Evolutionary conservation across 2,797 vertebrate species (phyloP), one percentile per base, ranked within the genome.

Genomic region (Cottoperca gobio): DNA sequence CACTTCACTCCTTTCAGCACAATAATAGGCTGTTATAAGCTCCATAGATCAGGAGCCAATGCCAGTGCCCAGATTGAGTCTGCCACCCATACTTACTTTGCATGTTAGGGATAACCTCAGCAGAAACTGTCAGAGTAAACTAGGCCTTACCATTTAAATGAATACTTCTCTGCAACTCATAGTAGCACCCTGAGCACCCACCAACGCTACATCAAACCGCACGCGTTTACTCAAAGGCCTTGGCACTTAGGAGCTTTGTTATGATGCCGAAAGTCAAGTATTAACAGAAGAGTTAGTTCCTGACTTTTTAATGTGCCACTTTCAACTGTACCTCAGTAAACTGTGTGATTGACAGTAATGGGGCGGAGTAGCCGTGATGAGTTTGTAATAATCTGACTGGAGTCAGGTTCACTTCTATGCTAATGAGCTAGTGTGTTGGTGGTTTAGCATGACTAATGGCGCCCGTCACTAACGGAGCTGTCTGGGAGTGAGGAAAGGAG

Each of bases 401-500:
- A 89, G 88, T 90, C 86, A 81, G 88, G 87, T 92, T 91, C 81
- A 71, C 81, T 84, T 88, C 90, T 89, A 93, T 92, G 91, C 88
- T 92, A 93, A 93, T 93, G 90, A 91, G 81, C 68, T 40, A 75
- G 83, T 66, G 86, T 91, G 88, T 88, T 83, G 87, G 87, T 80
- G 90, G 88, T 90, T 93, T 93, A 91, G 92, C 92, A 90, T 92
- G 91, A 90, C 87, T 92, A 93, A 94, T 93, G 82, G 85, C 24
- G 73, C 82, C 55, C 79, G 62, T 84, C 31, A 84, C 90, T 86
- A 90, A 92, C 89, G 82, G 88, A 88, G 85, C 88, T 85, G 89
- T 89, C 86, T 84, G 78, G 53, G 70, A 87, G 67, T 28, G 79
- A 75, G 78, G 55, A 76, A 6, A 63, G 52, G 69, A 73, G 87